A percentile compares a stretch with the other conserved stretches of the same genome.
These are phyloP conservation scores for Sciaenops ocellatus DNA, from an alignment of 2,797 vertebrate species.

Conservation along the genomic window DNA sequence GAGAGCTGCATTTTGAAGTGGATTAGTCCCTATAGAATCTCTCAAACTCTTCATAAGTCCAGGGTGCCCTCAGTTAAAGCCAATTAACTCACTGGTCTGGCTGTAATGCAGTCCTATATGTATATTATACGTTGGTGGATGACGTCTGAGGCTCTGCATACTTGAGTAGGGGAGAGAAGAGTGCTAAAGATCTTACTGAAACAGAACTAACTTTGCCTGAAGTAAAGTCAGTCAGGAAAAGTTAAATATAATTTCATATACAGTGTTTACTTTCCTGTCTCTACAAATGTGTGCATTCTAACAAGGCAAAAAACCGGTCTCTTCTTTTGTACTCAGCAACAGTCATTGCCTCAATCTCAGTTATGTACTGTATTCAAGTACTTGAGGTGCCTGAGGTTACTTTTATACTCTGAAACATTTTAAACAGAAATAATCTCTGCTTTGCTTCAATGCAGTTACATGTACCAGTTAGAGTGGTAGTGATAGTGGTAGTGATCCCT, in stretches of 20 bases:
- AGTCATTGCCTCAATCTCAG: neutral
- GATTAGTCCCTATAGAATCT: conserved; percentile 58
- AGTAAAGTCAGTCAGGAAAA: neutral
- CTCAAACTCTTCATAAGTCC: conserved; percentile 47
- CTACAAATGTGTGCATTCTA: neutral
- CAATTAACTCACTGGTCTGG: conserved; percentile 51
- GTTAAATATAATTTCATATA: neutral
- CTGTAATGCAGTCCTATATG: neutral
- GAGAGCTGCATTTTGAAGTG: conserved; percentile 65
- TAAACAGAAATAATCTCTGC: no score
- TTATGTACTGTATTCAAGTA: no score
- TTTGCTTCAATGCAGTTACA: no score
- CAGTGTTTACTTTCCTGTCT: neutral
- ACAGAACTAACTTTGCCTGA: no score
- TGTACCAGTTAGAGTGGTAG: no score
- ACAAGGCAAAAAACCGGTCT: neutral
- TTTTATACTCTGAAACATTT: no score
- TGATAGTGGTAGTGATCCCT: no score
- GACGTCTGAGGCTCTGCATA: conserved; percentile 1
- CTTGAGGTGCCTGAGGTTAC: no score
- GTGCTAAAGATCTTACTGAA: neutral
- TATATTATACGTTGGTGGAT: conserved; percentile 1
- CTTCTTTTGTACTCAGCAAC: neutral
- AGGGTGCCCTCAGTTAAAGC: conserved; percentile 52
- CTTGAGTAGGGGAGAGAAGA: neutral